Evolutionary conservation across 2,113 vertebrate species (phyloP).

Genomic region (Rutilus rutilus): DNA sequence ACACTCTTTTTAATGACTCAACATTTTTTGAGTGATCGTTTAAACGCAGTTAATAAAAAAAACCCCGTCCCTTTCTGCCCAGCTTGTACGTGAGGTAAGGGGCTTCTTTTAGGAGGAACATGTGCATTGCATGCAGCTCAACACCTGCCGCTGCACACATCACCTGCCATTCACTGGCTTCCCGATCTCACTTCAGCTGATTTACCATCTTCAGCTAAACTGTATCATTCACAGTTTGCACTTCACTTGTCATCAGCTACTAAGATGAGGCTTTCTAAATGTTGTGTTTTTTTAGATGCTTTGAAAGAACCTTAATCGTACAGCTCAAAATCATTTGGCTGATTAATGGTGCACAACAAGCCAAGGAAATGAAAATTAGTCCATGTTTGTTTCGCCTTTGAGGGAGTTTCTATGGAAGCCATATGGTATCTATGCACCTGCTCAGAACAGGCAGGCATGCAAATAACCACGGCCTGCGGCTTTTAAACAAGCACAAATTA

Average conservation of each 20-base stretch:
- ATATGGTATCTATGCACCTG: conserved; percentile 28
- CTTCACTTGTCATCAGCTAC: conserved; percentile 33
- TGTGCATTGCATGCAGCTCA: conserved; percentile 13
- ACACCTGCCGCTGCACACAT: conserved; percentile 18
- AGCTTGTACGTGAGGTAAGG: neutral
- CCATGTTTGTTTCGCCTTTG: conserved; percentile 19
- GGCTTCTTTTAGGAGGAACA: neutral
- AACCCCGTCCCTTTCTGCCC: neutral
- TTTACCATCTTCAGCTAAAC: conserved; percentile 48
- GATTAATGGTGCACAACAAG: conserved; percentile 7
- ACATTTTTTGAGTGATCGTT: neutral
- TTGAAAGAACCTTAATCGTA: conserved; percentile 32
- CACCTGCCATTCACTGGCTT: conserved; percentile 38
- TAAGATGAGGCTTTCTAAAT: conserved; percentile 9
- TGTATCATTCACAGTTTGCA: conserved; percentile 43
- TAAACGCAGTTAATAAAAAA: neutral
- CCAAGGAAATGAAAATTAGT: conserved; percentile 13
- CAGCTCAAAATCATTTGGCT: conserved; percentile 13
- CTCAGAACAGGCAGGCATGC: neutral
- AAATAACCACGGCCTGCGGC: neutral
- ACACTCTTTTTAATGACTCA: neutral
- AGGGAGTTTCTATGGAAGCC: conserved; percentile 22
- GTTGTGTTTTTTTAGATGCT: neutral
- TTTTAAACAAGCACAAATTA: neutral
- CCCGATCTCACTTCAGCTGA: conserved; percentile 32